Evolutionary conservation across 2,888 invertebrate species (phyloP), one percentile per base, ranked within the genome.

Genomic region (Reticulitermes lucifugus): DNA sequence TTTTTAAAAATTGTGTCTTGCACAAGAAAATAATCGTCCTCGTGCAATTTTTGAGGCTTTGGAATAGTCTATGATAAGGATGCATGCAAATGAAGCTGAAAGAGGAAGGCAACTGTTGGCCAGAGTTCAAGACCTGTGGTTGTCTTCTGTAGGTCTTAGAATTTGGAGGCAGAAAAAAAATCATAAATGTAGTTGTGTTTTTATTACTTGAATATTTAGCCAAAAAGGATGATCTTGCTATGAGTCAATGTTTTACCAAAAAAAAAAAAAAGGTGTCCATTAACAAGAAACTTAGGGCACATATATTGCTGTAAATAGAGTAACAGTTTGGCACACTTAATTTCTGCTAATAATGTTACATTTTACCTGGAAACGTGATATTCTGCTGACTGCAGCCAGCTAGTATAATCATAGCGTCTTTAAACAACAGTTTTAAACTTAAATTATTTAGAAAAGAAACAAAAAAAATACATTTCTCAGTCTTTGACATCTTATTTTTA

Each of bases 181-280:
- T 2, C n/a, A 9, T 10, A 2, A n/a, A n/a, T 65, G 65, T 65
- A 65, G 25, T 65, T 65, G 25, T 65, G 65, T 65, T 65, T 65
- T 65, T 65, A 65, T 25, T 65, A 65, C 65, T 25, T 25, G n/a
- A 25, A 65, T 65, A 65, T 65, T 25, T 25, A 25, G 25, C 65
- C 65, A 65, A 65, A 65, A 65, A 18, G 4, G 14, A 65, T 25
- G 65, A 12, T 65, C 65, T 12, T 65, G n/a, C 65, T 73, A 35
- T 41, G 46, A 77, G 46, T 77, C 77, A 77, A 77, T 77, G 46
- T 77, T 77, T 77, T 77, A 77, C 77, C 41, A 73, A 77, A 77
- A 77, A 73, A 51, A 14, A 4, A 18, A 65, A 65, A 25, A 46
- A 46, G 46, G 46, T 46, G 46, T 65, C 65, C n/a, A 7, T n/a